Evolutionary conservation across 2,797 vertebrate genomes (phyloP).

Genomic region (Diplodus sargus): DNA sequence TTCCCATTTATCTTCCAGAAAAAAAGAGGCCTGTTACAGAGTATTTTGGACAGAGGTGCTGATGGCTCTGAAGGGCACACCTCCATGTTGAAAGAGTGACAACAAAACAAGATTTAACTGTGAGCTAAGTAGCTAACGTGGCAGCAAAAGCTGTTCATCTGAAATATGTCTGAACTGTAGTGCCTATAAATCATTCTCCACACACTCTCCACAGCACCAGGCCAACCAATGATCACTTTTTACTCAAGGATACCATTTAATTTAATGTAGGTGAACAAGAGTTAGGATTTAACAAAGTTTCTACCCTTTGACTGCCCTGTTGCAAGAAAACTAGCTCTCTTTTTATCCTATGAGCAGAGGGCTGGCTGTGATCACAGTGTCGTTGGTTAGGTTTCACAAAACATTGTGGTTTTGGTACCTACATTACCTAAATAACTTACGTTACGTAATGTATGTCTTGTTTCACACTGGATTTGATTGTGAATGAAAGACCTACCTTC

Average conservation of each 20-base stretch:
- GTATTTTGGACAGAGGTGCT: constrained; percentile 37
- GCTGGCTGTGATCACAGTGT: not conserved
- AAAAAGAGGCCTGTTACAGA: constrained; percentile 44
- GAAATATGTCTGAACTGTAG: constrained; percentile 12
- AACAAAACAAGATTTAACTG: constrained; percentile 44
- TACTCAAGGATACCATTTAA: not conserved
- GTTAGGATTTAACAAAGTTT: not conserved
- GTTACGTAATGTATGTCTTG: too few relatives aligned
- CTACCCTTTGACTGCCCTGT: not conserved
- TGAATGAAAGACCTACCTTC: too few relatives aligned
- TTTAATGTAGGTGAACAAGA: not conserved
- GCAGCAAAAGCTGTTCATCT: not conserved
- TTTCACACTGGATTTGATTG: too few relatives aligned
- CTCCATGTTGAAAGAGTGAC: constrained; percentile 36
- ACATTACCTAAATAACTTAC: too few relatives aligned
- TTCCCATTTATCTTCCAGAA: constrained; percentile 20
- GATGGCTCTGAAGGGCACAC: constrained; percentile 4
- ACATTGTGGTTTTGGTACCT: too few relatives aligned
- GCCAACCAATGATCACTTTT: not conserved
- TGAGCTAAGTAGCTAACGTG: not conserved
- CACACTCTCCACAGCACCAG: not conserved
- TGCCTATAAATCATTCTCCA: constrained; percentile 18
- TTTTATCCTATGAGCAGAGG: not conserved
- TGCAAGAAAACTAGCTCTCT: not conserved
- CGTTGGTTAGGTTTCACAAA: too few relatives aligned